These are phyloP conservation scores for Suillia variegata DNA, from an alignment of 2,888 invertebrate genomes.

Conservation along the genomic window DNA sequence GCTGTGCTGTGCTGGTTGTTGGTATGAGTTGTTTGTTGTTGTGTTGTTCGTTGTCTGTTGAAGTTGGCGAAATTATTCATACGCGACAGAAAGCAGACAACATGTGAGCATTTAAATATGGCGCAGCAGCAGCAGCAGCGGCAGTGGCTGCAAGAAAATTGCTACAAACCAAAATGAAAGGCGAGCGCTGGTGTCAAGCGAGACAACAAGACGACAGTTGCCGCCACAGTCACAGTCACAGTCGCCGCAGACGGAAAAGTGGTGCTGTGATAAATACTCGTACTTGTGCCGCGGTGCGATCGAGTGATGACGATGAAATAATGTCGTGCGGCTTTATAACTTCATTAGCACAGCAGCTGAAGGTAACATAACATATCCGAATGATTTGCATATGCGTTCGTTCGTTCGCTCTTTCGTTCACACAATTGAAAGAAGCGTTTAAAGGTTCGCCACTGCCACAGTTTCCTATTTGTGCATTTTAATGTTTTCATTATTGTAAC, in stretches of 20 bases:
- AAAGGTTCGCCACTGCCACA: too few relatives aligned
- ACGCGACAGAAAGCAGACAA: not conserved
- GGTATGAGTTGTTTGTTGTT: not conserved
- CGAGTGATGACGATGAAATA: slow-evolving; percentile 18
- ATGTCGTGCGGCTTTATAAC: slow-evolving; percentile 60
- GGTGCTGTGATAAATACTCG: too few relatives aligned
- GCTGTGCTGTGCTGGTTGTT: too few relatives aligned
- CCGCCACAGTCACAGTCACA: slow-evolving; percentile 3
- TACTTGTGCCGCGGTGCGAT: slow-evolving; percentile 12
- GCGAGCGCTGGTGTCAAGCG: slow-evolving; percentile 4
- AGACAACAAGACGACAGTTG: not conserved
- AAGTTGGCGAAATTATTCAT: slow-evolving; percentile 1
- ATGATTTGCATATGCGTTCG: not conserved
- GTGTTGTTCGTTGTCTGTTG: not conserved
- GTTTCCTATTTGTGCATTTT: too few relatives aligned
- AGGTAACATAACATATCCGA: not conserved
- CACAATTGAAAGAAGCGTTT: too few relatives aligned
- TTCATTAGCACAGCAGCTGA: slow-evolving; percentile 52
- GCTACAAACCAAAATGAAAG: not conserved
- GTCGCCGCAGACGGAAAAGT: not conserved
- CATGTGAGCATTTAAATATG: slow-evolving; percentile 5
- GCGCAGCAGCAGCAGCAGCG: too few relatives aligned
- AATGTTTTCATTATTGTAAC: too few relatives aligned
- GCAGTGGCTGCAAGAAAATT: too few relatives aligned
- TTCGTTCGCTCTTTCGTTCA: too few relatives aligned